phyloP scores from a whole-genome alignment of 2,797 vertebrate species.

The Sebastiscus tertius region DNA sequence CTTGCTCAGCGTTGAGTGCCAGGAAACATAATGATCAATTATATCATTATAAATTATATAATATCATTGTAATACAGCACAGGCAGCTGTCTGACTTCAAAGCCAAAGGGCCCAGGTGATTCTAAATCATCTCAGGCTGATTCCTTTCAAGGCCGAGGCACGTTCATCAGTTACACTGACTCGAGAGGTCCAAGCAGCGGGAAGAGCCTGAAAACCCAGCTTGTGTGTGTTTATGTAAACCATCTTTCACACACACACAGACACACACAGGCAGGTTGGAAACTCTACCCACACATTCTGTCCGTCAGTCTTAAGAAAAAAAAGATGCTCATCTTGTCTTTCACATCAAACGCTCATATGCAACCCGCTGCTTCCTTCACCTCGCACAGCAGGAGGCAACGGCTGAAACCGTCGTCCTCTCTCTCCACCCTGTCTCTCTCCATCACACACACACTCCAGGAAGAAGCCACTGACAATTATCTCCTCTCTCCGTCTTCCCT shows the following conservation, averaged over 20 bases:
- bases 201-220: constrained; percentile 16
- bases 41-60: constrained; percentile 72
- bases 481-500: constrained; percentile 37
- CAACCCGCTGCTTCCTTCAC: constrained; percentile 56
- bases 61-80: constrained; percentile 69
- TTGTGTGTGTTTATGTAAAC: neutral
- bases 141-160: constrained; percentile 58
- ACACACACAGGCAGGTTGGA: neutral
- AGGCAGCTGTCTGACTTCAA: constrained; percentile 76
- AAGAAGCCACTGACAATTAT: constrained; percentile 54
- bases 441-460: constrained; percentile 40
- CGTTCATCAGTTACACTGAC: constrained; percentile 62
- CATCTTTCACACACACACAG: neutral
- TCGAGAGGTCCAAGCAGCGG: constrained; percentile 12
- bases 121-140: constrained; percentile 69
- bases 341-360: constrained; percentile 51
- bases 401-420: constrained; percentile 36
- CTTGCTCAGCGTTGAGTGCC: constrained; percentile 67
- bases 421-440: constrained; percentile 41
- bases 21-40: constrained; percentile 80
- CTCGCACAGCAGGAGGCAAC: constrained; percentile 59
- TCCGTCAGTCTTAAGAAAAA: constrained; percentile 46
- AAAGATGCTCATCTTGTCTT: constrained; percentile 44
- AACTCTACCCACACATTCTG: constrained; percentile 10
- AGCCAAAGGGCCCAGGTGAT: constrained; percentile 63